Conservation (phyloP, 2,888 invertebrate species). For the Netelia fuscicornis region DNA sequence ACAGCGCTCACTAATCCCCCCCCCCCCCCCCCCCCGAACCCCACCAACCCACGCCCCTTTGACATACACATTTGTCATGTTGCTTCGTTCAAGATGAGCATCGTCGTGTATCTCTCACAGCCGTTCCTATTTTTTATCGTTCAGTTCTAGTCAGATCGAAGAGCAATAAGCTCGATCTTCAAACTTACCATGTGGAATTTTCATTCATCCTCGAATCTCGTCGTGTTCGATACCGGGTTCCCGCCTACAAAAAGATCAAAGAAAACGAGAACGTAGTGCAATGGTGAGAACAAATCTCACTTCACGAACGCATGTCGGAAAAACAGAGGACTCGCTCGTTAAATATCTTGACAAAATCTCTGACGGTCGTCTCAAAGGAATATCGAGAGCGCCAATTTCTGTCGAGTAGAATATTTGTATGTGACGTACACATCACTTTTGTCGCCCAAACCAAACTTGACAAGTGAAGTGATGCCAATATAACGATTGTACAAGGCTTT, state of each 20-base stretch:
- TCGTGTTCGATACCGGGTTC: slow-evolving; percentile 24
- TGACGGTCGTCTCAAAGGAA: slow-evolving; percentile 65
- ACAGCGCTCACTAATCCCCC: slow-evolving; percentile 79
- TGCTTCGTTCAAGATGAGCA: slow-evolving; percentile 25
- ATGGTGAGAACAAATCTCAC: slow-evolving; percentile 3
- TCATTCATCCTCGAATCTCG: not conserved
- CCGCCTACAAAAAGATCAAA: slow-evolving; percentile 14
- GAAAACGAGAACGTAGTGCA: slow-evolving; percentile 2
- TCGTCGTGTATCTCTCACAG: slow-evolving; percentile 17
- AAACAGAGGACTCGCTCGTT: slow-evolving; percentile 29
- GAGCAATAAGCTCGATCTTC: slow-evolving; percentile 23
- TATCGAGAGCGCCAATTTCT: slow-evolving; percentile 40
- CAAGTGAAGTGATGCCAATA: no score
- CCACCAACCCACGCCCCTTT: not conserved
- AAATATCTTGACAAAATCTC: slow-evolving; percentile 55
- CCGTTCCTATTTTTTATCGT: slow-evolving; percentile 10
- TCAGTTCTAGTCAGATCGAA: not conserved
- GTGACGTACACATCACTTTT: no score
- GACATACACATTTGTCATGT: slow-evolving; percentile 37
- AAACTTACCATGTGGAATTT: not conserved
- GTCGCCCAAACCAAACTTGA: no score
- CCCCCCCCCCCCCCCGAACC: slow-evolving; percentile 26
- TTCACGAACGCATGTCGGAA: slow-evolving; percentile 31
- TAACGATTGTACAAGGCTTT: no score
- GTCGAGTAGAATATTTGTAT: slow-evolving; percentile 12